Conservation (phyloP, 2,888 invertebrate genomes). For the Cheilosia urbana region DNA sequence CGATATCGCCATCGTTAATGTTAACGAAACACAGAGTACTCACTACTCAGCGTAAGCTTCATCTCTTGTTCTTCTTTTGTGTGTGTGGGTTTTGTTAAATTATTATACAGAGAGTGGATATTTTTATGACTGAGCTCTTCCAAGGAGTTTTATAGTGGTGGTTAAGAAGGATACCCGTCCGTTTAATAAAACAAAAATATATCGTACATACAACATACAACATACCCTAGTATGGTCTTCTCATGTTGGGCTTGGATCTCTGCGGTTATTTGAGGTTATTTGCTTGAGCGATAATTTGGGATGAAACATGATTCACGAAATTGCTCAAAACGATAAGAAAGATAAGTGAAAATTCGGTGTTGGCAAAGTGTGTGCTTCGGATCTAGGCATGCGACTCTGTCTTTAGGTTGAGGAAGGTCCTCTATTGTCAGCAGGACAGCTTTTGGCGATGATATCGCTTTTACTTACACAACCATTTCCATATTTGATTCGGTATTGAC, state of each 20-base stretch:
- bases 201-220: no score
- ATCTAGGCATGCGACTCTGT: slow-evolving; percentile 4
- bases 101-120: slow-evolving; percentile 56
- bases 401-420: slow-evolving; percentile 21
- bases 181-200: slow-evolving; percentile 53
- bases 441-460: no score
- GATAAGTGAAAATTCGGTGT: slow-evolving; percentile 38
- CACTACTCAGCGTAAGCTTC: slow-evolving; percentile 43
- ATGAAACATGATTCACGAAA: slow-evolving; percentile 68
- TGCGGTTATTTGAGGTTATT: slow-evolving; percentile 69
- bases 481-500: no score
- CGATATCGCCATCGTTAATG: slow-evolving; percentile 37
- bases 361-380: slow-evolving; percentile 55
- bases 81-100: slow-evolving; percentile 14
- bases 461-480: no score
- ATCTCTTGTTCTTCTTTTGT: slow-evolving; percentile 10
- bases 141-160: slow-evolving; percentile 62
- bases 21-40: slow-evolving; percentile 48
- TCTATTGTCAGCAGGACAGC: neutral
- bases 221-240: slow-evolving; percentile 1
- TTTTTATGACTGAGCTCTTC: slow-evolving; percentile 63
- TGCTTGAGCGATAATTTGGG: slow-evolving; percentile 73
- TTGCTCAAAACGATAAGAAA: slow-evolving; percentile 38
- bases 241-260: slow-evolving; percentile 54
- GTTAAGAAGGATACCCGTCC: slow-evolving; percentile 37